Evolutionary conservation across 1,140 invertebrate species (phyloP), one percentile per base, ranked within the genome.

Genomic region (Antheraea pernyi): DNA sequence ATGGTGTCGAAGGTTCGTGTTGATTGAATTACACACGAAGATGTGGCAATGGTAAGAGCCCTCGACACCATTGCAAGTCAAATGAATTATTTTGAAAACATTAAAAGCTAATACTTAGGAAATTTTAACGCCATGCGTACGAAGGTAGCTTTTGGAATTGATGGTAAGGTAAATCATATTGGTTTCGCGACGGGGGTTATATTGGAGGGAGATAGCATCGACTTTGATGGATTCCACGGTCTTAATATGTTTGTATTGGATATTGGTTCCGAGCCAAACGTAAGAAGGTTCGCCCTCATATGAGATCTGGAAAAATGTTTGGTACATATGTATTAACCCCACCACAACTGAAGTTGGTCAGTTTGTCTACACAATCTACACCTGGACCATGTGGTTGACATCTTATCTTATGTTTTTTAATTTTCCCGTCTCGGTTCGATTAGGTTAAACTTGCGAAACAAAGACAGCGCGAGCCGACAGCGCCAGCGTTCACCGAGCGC

Each of bases 1-100:
- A 68, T 83, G 85, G 72, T 88, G 86, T 86, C 89, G 84, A 86
- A 83, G 85, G 86, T 83, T 89, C 79, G 71, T 53, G 9, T 16
- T 76, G 72, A 74, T 79, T 30, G 1, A 65, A 83, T 77, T 53
- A 53, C 13, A 53, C 11, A 53, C 6, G 16, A 53, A 53, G 46
- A 11, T 64, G 64, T 19, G 53, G 61, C 68, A 78, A 81, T 65
- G 68, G 48, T 77, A 67, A 65, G 79, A 86, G 76, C 87, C 86
- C 77, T 87, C 83, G 86, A 89, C 88, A 88, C 84, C 84, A 86
- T 75, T 89, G 86, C 89, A 91, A 89, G 89, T 91, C 89, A 91
- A 91, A 91, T 91, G 89, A 89, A 91, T 91, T 86, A 78, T 84
- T 59, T 67, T 66, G 58, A 75, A 86, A 84, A 81, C 83, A 71